Evolutionary conservation across 1,140 invertebrate genomes (phyloP).

Genomic region (Drosophila dunni): DNA sequence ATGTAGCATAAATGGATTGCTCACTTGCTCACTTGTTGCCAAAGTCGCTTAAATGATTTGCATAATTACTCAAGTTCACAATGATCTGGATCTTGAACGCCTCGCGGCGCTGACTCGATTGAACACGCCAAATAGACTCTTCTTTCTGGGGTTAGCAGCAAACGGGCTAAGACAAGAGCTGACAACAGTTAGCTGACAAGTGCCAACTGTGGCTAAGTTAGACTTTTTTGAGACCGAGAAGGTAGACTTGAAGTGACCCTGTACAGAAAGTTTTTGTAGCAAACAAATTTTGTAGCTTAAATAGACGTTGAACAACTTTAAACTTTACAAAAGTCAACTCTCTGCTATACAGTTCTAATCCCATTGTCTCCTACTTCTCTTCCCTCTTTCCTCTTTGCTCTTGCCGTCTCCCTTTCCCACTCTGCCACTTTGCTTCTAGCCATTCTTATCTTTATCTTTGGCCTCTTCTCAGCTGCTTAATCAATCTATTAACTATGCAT

Average conservation of each 20-base stretch:
- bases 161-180: slow-evolving; percentile 4
- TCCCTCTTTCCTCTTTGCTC: background rate
- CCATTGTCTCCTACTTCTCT: background rate
- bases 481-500: slow-evolving; percentile 8
- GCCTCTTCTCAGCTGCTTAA: background rate
- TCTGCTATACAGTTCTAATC: background rate
- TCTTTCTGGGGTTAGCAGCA: background rate
- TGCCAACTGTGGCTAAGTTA: too few species aligned
- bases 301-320: too few species aligned
- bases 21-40: slow-evolving; percentile 64
- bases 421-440: background rate
- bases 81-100: slow-evolving; percentile 30
- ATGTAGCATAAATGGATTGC: slow-evolving; percentile 61
- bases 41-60: slow-evolving; percentile 40
- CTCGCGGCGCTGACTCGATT: slow-evolving; percentile 9
- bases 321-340: too few species aligned
- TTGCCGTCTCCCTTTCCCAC: background rate
- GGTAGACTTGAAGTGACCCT: too few species aligned
- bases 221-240: too few species aligned
- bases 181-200: too few species aligned
- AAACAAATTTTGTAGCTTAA: too few species aligned
- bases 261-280: too few species aligned
- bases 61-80: slow-evolving; percentile 35
- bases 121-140: slow-evolving; percentile 14
- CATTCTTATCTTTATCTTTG: background rate